Percentiles rank a stretch among this genome's conserved stretches.
Evolutionary conservation across 2,797 vertebrate genomes (phyloP).

Genomic region (Myotis planiceps): DNA sequence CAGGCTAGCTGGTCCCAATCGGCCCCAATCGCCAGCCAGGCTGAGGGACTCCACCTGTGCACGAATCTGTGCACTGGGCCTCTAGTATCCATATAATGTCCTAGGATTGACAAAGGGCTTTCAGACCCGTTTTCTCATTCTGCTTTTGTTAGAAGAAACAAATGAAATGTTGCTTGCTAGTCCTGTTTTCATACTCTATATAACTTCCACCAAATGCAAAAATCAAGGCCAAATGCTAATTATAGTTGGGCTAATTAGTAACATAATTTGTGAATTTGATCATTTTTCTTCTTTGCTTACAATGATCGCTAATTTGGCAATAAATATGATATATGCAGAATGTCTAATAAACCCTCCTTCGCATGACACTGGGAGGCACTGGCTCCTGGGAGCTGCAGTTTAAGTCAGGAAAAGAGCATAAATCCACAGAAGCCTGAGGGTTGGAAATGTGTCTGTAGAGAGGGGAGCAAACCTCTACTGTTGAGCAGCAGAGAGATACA

Average conservation of each 20-base stretch:
- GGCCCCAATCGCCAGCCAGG: too few species aligned
- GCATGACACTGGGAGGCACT: neutral
- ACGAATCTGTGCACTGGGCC: too few species aligned
- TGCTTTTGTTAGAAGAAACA: neutral
- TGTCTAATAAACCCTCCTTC: neutral
- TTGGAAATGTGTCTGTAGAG: neutral
- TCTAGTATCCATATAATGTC: neutral
- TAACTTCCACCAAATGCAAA: neutral
- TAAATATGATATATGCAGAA: neutral
- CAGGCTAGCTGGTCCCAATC: too few species aligned
- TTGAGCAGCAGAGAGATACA: neutral
- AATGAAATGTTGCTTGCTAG: neutral
- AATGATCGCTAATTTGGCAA: constrained; percentile 12
- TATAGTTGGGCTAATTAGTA: neutral
- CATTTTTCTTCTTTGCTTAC: constrained; percentile 29
- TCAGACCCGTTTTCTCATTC: neutral
- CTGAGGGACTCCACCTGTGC: too few species aligned
- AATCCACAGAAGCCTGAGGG: neutral
- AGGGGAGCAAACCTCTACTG: neutral
- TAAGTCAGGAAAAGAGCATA: neutral
- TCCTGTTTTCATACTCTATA: neutral
- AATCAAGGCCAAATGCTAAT: neutral
- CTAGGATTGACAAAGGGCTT: neutral
- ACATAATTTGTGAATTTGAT: neutral
- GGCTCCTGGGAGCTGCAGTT: neutral